Conservation (phyloP, 2,888 invertebrate species). For the Idaea dimidiata region DNA sequence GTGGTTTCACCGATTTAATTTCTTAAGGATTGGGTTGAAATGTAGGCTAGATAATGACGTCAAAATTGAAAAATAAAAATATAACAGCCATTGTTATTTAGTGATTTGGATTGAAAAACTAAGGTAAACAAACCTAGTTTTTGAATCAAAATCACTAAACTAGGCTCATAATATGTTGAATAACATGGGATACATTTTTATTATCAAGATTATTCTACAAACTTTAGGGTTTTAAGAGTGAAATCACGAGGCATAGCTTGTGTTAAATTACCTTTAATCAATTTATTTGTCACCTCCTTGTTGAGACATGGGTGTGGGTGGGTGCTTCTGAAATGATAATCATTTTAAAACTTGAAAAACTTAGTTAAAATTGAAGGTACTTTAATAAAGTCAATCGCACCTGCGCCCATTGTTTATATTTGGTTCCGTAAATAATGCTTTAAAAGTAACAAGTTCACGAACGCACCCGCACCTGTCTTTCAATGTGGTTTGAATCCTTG, state of each 20-base stretch:
- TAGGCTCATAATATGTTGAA: too few relatives aligned
- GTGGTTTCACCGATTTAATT: not conserved
- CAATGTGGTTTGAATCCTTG: conserved; percentile 7
- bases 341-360: conserved; percentile 8
- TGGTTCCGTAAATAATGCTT: conserved; percentile 40
- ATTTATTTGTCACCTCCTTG: conserved; percentile 25
- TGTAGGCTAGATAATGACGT: too few relatives aligned
- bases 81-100: too few relatives aligned
- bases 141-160: not conserved
- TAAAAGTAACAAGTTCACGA: conserved; percentile 25
- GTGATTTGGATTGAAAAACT: too few relatives aligned
- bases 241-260: too few relatives aligned
- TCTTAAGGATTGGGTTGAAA: not conserved
- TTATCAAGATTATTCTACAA: not conserved
- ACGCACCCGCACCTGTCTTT: conserved; percentile 54
- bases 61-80: not conserved
- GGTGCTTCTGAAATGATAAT: conserved; percentile 13
- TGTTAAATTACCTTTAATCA: not conserved
- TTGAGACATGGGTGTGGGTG: conserved; percentile 56
- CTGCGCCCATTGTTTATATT: conserved; percentile 52
- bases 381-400: conserved; percentile 28
- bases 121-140: too few relatives aligned
- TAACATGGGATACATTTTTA: too few relatives aligned
- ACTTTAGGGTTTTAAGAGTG: not conserved
- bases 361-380: conserved; percentile 3